Evolutionary conservation across 37 sponge, comb jelly and placozoan species (phyloP).

Genomic region (Bolinopsis microptera): DNA sequence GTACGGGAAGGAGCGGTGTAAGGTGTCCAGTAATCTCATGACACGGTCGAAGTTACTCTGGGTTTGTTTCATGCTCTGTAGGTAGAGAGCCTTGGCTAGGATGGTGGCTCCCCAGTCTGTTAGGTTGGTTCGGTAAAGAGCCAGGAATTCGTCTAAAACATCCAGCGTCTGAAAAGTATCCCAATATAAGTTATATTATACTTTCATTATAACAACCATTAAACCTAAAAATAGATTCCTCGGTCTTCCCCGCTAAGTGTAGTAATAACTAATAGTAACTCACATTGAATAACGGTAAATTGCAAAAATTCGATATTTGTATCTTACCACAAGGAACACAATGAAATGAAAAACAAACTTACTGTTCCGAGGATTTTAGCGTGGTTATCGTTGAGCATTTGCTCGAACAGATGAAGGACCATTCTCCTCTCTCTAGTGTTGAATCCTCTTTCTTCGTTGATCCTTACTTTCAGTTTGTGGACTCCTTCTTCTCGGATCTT

Average conservation of each 20-base stretch:
- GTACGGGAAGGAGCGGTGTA: neutral
- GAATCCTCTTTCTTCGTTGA: constrained; percentile 18
- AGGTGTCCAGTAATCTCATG: neutral
- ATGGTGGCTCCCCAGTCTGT: constrained; percentile 4
- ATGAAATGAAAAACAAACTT: too few relatives aligned
- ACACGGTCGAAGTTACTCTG: constrained; percentile 55
- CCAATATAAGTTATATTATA: neutral
- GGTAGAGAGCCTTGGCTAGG: constrained; percentile 34
- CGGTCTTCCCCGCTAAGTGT: too few relatives aligned
- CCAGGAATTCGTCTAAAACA: constrained; percentile 34
- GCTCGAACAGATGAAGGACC: constrained; percentile 23
- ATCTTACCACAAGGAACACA: too few relatives aligned
- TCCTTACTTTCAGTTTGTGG: neutral
- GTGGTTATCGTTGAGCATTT: constrained; percentile 9
- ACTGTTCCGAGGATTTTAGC: constrained; percentile 50
- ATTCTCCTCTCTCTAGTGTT: constrained; percentile 32
- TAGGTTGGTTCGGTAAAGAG: constrained; percentile 33
- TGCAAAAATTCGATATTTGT: too few relatives aligned
- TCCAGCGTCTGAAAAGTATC: neutral
- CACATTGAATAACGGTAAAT: too few relatives aligned
- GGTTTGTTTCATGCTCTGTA: constrained; percentile 48
- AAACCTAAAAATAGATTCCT: too few relatives aligned
- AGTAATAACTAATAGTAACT: too few relatives aligned
- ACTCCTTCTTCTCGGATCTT: constrained; percentile 12
- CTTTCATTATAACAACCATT: neutral